Evolutionary conservation across 2,113 vertebrate genomes (phyloP).

Genomic region (Scomber japonicus): DNA sequence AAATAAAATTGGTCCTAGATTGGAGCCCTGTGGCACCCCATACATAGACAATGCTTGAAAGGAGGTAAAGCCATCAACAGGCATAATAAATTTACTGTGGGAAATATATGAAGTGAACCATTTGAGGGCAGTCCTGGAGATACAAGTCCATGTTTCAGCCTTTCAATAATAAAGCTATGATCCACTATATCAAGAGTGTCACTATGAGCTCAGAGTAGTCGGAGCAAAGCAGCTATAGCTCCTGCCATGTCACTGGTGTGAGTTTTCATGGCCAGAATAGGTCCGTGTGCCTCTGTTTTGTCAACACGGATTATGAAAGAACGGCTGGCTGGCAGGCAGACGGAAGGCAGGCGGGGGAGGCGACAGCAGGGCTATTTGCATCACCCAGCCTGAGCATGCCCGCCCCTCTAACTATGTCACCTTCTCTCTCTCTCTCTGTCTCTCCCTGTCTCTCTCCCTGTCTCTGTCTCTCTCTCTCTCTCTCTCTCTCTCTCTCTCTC

Average conservation of each 20-base stretch:
- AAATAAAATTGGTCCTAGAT: no score
- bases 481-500: neutral
- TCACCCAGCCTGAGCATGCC: constrained; percentile 40
- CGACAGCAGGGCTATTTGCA: constrained; percentile 45
- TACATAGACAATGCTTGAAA: no score
- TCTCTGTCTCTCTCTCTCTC: constrained; percentile 6
- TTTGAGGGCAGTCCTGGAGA: no score
- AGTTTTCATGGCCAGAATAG: constrained; percentile 45
- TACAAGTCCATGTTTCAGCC: no score
- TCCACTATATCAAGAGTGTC: no score
- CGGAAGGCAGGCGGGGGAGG: constrained; percentile 23
- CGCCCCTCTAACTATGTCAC: constrained; percentile 30
- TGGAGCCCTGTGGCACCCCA: no score
- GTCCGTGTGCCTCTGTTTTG: constrained; percentile 68
- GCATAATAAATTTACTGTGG: no score
- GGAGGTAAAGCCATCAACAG: no score
- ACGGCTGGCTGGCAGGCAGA: constrained; percentile 36
- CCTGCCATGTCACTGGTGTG: constrained; percentile 33
- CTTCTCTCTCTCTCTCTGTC: constrained; percentile 8
- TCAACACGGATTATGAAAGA: constrained; percentile 77
- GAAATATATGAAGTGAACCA: no score
- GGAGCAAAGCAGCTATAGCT: constrained; percentile 26
- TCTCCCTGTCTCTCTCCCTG: neutral
- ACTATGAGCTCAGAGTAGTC: neutral
- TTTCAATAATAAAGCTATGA: no score